Evolutionary conservation across 2,113 vertebrate species (phyloP).

Genomic region (Marmota flaviventris): DNA sequence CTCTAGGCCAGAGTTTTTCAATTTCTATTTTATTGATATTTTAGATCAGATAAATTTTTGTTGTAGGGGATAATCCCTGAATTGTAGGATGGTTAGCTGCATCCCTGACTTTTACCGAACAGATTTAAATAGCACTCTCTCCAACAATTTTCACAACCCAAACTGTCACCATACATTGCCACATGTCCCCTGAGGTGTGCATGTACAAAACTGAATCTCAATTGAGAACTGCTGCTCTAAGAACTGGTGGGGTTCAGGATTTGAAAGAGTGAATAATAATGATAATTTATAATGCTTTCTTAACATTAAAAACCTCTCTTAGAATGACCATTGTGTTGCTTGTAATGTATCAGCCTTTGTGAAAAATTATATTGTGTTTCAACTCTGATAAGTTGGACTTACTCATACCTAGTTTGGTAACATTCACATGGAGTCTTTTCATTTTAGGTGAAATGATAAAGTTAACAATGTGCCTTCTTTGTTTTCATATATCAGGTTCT

Average conservation of each 20-base stretch:
- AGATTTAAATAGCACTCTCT: neutral
- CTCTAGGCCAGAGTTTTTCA: neutral
- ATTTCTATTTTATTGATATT: neutral
- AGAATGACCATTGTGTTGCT: neutral
- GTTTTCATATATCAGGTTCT: constrained; percentile 23
- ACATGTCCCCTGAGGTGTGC: neutral
- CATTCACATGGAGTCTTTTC: neutral
- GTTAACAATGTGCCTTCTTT: constrained; percentile 5
- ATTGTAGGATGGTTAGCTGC: neutral
- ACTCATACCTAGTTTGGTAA: neutral
- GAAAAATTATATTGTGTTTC: constrained; percentile 37
- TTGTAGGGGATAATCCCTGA: neutral
- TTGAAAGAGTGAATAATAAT: too few relatives aligned
- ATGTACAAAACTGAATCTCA: neutral
- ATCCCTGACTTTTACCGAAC: constrained; percentile 6
- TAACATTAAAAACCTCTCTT: neutral
- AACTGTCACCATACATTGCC: neutral
- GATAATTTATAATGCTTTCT: neutral
- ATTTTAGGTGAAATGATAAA: constrained; percentile 48
- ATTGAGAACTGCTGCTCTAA: neutral
- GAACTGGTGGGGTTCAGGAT: neutral
- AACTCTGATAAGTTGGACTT: constrained; percentile 30
- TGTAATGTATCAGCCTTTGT: neutral
- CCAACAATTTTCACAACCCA: neutral
- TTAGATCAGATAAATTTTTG: neutral